These are phyloP conservation scores for Paramormyrops kingsleyae DNA, from an alignment of 2,113 vertebrate genomes.

Conservation along the genomic window DNA sequence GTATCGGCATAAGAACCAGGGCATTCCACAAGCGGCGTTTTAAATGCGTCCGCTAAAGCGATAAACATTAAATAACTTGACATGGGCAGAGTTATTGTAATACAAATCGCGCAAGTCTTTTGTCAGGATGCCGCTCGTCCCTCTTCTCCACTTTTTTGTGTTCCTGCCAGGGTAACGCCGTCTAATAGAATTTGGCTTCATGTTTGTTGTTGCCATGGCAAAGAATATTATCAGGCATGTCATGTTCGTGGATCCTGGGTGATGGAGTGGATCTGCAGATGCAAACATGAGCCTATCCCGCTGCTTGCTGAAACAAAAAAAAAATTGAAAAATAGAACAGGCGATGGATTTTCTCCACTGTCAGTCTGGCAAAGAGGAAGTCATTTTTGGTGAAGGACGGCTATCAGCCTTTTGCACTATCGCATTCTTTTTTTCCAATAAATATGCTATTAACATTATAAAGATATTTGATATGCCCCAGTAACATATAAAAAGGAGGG, in stretches of 20 bases:
- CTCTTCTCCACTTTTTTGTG: constrained; percentile 71
- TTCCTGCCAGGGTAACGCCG: constrained; percentile 55
- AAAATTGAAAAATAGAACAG: constrained; percentile 26
- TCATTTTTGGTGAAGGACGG: background rate
- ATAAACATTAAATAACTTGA: constrained; percentile 12
- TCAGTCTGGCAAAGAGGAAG: constrained; percentile 71
- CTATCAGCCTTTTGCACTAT: background rate
- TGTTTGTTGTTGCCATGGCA: constrained; percentile 82
- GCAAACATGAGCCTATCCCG: constrained; percentile 65
- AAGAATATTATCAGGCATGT: constrained; percentile 76
- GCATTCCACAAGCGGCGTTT: background rate
- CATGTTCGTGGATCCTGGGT: constrained; percentile 78
- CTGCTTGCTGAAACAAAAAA: constrained; percentile 36
- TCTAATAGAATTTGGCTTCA: constrained; percentile 74
- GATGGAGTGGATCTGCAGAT: constrained; percentile 58
- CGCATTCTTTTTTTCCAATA: constrained; percentile 46
- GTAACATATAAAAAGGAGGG: constrained; percentile 34
- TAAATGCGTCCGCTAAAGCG: background rate
- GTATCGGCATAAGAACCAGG: background rate
- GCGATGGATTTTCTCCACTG: constrained; percentile 66
- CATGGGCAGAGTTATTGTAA: constrained; percentile 20
- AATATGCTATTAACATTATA: constrained; percentile 77
- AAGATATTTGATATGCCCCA: constrained; percentile 75
- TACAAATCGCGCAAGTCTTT: constrained; percentile 9
- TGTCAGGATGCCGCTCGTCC: constrained; percentile 10